Conservation (phyloP, 2,797 vertebrate species). For the Heterohyrax brucei region DNA sequence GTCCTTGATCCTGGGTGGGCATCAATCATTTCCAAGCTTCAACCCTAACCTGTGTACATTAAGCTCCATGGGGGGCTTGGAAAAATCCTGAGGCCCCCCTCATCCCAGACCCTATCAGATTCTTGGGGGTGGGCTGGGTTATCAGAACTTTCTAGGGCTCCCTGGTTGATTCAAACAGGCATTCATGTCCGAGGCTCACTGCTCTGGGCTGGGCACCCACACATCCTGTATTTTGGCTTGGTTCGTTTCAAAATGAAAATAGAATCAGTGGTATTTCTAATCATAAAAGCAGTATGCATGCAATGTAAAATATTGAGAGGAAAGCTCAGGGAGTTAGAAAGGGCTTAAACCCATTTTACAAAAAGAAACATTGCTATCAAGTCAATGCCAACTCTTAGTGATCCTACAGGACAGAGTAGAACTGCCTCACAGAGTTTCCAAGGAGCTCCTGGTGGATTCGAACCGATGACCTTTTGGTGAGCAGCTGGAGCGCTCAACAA, state of each 20-base stretch:
- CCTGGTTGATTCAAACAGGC: not conserved
- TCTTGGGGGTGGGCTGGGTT: not conserved
- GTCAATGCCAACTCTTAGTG: too few species aligned
- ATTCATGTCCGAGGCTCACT: not conserved
- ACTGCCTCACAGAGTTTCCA: too few species aligned
- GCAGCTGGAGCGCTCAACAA: too few species aligned
- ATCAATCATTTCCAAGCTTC: not conserved
- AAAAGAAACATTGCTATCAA: too few species aligned
- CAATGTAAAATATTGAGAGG: not conserved
- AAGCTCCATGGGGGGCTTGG: not conserved
- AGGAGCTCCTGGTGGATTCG: too few species aligned
- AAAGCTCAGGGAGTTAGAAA: constrained; percentile 33
- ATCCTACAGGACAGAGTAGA: too few species aligned
- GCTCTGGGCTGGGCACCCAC: not conserved
- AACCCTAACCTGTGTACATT: not conserved
- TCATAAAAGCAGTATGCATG: not conserved
- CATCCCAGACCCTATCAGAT: not conserved
- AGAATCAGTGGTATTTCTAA: not conserved
- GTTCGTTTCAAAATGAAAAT: not conserved
- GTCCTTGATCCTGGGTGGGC: not conserved
- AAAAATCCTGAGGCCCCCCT: not conserved
- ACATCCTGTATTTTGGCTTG: not conserved
- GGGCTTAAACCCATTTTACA: too few species aligned
- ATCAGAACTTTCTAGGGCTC: not conserved
- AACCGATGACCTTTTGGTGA: too few species aligned